A percentile compares a stretch with the other conserved stretches of the same genome.
Conservation (phyloP, 2,888 invertebrate species). For the Nowickia ferox region DNA sequence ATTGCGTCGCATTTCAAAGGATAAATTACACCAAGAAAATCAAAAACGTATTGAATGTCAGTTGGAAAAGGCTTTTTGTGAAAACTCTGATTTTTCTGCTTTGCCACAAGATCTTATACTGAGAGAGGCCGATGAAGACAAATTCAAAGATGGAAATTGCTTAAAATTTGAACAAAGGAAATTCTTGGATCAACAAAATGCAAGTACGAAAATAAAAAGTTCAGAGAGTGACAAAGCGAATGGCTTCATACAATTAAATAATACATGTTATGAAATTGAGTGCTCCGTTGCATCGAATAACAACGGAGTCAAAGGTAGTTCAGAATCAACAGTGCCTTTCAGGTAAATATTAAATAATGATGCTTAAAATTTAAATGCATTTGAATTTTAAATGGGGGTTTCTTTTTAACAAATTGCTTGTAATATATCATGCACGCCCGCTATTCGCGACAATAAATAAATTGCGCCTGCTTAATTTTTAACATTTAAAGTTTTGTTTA, state of each 20-base stretch:
- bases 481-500: too few species aligned
- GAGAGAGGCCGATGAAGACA: not conserved
- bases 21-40: slow-evolving; percentile 76
- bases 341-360: slow-evolving; percentile 70
- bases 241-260: slow-evolving; percentile 77
- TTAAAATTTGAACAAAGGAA: slow-evolving; percentile 10
- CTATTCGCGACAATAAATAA: too few species aligned
- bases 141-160: slow-evolving; percentile 5
- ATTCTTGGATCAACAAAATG: slow-evolving; percentile 35
- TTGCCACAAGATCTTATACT: not conserved
- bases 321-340: slow-evolving; percentile 65
- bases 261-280: slow-evolving; percentile 77
- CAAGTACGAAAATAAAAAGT: not conserved
- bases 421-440: not conserved
- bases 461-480: too few species aligned
- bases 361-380: too few species aligned
- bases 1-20: slow-evolving; percentile 77
- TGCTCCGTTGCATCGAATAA: slow-evolving; percentile 67
- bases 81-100: slow-evolving; percentile 60
- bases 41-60: slow-evolving; percentile 69
- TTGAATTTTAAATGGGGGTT: not conserved
- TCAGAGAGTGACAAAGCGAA: slow-evolving; percentile 36
- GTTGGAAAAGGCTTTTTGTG: slow-evolving; percentile 67
- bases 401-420: not conserved
- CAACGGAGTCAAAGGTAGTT: slow-evolving; percentile 31